Evolutionary conservation across 2,888 invertebrate species (phyloP).

Genomic region (Hydroisotoma schaefferi): DNA sequence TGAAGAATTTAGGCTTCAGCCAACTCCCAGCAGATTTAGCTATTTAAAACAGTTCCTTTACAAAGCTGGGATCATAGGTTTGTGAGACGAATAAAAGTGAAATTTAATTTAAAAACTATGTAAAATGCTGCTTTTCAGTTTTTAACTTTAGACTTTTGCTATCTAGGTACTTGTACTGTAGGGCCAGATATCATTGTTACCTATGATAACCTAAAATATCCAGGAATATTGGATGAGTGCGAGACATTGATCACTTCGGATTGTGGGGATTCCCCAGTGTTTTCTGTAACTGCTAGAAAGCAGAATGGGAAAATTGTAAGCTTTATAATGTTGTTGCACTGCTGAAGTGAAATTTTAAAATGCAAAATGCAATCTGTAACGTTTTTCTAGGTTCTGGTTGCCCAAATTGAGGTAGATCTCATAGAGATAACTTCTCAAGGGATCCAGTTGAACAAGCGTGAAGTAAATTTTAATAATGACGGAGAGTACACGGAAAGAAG

Average conservation of each 20-base stretch:
- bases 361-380: too few relatives aligned
- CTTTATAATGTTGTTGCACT: too few relatives aligned
- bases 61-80: slow-evolving; percentile 35
- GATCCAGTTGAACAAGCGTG: too few relatives aligned
- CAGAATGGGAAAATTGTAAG: background rate
- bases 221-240: slow-evolving; percentile 34
- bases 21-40: slow-evolving; percentile 37
- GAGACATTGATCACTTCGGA: slow-evolving; percentile 42
- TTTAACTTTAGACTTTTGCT: background rate
- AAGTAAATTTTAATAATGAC: too few relatives aligned
- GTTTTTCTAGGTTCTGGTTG: too few relatives aligned
- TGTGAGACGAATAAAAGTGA: background rate
- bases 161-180: slow-evolving; percentile 40
- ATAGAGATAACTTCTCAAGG: too few relatives aligned
- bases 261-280: slow-evolving; percentile 41
- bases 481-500: too few relatives aligned
- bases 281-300: slow-evolving; percentile 33
- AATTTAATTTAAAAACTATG: background rate
- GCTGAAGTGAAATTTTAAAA: too few relatives aligned
- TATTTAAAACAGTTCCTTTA: slow-evolving; percentile 25
- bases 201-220: slow-evolving; percentile 36
- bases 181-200: slow-evolving; percentile 32
- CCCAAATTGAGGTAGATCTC: too few relatives aligned
- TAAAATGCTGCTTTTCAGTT: background rate
- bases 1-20: slow-evolving; percentile 25